Evolutionary conservation across 2,888 invertebrate species (phyloP), one percentile per base, ranked within the genome.

Genomic region (Arenicola marina): DNA sequence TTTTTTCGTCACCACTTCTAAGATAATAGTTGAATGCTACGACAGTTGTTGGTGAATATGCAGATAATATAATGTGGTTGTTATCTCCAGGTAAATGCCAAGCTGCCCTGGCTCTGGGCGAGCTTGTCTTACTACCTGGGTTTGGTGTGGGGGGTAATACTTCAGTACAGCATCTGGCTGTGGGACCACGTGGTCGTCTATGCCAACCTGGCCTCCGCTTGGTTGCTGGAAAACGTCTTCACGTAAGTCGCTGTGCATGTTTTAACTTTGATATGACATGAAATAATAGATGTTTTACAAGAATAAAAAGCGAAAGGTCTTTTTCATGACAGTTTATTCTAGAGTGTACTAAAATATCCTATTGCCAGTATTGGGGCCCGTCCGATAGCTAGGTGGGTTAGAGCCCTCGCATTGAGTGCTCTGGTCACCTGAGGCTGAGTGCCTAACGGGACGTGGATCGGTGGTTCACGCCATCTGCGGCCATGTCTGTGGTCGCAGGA

Each of bases 151-250:
- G 26, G 7, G 7, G 11, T 21, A 11, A 48, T 24, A 11, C 24
- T 24, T 21, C 11, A 11, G 7, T 48, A 48, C 26, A 48, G 48
- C 48, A 21, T 48, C 18, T 48, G 48, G 48, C 48, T 48, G 18
- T 48, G 48, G 48, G n/a, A 48, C 7, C 48, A 48, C 48, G 24
- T 48, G 7, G 48, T 53, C 15, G 4, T 7, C 32, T 28, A 18
- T 24, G 15, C 15, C 11, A 53, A 53, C 24, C 28, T 53, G 4
- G 29, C 24, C 32, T 11, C 15, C 15, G 24, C 33, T 31, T 53
- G 53, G 53, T 15, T 53, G 31, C 31, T 32, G 15, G 33, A 53
- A 15, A 32, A 53, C 32, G 53, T 53, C 33, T 53, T 53, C 24
- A 24, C 24, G 53, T 53, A 32, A 53, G 53, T 53, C 11, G 7